Conservation (phyloP, 2,888 invertebrate genomes). For the Hirtodrosophila cameraria region DNA sequence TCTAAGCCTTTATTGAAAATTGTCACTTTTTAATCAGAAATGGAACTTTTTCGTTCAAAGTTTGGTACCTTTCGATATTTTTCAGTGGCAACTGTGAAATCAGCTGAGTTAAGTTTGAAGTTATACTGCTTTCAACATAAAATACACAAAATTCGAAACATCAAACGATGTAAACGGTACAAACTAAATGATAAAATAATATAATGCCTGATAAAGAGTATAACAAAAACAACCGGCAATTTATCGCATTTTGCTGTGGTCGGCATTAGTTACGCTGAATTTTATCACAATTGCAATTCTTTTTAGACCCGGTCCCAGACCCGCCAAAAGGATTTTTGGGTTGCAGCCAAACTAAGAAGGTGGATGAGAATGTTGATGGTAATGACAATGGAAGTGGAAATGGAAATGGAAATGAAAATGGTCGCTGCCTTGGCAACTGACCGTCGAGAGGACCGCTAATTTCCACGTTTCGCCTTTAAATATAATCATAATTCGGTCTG, state of each 20-base stretch:
- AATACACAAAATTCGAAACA: no score
- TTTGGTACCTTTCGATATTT: no score
- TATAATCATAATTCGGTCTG: slow-evolving; percentile 69
- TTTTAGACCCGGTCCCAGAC: slow-evolving; percentile 35
- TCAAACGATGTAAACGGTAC: no score
- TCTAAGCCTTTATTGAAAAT: no score
- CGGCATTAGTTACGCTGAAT: slow-evolving; percentile 79
- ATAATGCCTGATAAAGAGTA: slow-evolving; percentile 31
- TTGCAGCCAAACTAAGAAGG: slow-evolving; percentile 52
- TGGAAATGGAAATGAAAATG: slow-evolving; percentile 7
- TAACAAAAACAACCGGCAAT: slow-evolving; percentile 60
- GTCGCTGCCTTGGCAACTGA: slow-evolving; percentile 65
- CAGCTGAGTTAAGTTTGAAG: no score
- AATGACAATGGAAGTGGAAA: slow-evolving; percentile 31
- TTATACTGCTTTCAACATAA: no score
- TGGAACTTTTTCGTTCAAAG: no score
- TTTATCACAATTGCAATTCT: slow-evolving; percentile 79
- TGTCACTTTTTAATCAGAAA: no score
- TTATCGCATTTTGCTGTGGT: slow-evolving; percentile 79
- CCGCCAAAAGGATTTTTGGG: slow-evolving; percentile 44
- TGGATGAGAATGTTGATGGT: slow-evolving; percentile 19
- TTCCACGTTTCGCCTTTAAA: slow-evolving; percentile 52
- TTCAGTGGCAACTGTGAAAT: no score
- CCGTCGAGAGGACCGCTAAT: slow-evolving; percentile 51
- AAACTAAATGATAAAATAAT: neutral